Evolutionary conservation across 2,113 vertebrate genomes (phyloP), one percentile per base, ranked within the genome.

Genomic region (Emydocephalus ijimae): DNA sequence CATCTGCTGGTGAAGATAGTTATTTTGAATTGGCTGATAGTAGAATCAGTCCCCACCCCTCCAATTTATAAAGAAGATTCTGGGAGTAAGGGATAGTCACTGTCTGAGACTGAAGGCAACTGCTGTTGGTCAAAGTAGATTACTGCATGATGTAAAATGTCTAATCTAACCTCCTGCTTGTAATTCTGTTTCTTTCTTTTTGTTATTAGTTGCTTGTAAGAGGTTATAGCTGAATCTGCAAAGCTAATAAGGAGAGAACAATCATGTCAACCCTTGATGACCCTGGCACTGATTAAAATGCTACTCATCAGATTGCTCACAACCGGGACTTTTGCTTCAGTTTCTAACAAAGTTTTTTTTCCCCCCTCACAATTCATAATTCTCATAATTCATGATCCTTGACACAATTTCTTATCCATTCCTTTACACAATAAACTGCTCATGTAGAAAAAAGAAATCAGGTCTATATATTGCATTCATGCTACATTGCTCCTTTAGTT

Each of bases 361-460:
- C 0, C 1, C 29, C 45, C 50, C 26, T 39, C 45, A 64, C 48
- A 81, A 39, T 81, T 21, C 74, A 81, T 81, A 74, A 74, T 74
- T 74, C n/a, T 74, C n/a, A n/a, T 74, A 54, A 34, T n/a, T 74
- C 48, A 34, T 90, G 88, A 54, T 88, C 21, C n/a, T 61, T 12
- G 15, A 6, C 48, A 69, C 86, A 43, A 24, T 59, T 52, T 92
- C 21, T 92, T 21, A 92, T 69, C 48, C 43, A 57, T 10, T 89
- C 64, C 26, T 20, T 50, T 89, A 34, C 43, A 92, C 85, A 81
- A 57, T 88, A 85, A 92, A 59, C 23, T 55, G 54, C 45, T 85
- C 69, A 59, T 92, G 86, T 50, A 88, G 86, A 88, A 92, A 50
- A 88, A 88, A 88, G 91, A 92, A 89, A 92, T 89, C 54, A 57